Evolutionary conservation across 2,113 vertebrate species (phyloP), one percentile per base, ranked within the genome.

Genomic region (Sebastes fasciatus): DNA sequence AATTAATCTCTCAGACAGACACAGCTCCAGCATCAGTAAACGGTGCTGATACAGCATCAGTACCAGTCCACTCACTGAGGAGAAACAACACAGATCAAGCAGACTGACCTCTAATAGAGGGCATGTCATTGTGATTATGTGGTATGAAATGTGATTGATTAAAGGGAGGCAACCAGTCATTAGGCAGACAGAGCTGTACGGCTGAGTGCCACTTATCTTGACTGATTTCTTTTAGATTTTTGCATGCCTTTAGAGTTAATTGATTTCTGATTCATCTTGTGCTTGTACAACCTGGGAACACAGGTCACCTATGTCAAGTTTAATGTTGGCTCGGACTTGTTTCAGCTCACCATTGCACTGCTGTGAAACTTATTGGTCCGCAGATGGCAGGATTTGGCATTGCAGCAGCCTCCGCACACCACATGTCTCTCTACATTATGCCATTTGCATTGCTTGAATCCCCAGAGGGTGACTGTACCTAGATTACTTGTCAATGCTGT

Each of bases 91-190:
- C 88, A 88, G 79, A 86, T 80, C 66, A 67, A 70, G 68, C 76
- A 34, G 21, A 16, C 71, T 93, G 89, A 93, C 91, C 91, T 92
- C 84, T 81, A 83, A 65, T 46, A 85, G 86, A 92, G 86, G 89
- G 90, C 89, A 86, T 91, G 76, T 92, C 92, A 87, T 90, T 78
- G 83, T 93, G 86, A 95, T 95, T 93, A 95, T 90, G 73, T 88
- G 89, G 80, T 94, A 91, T 94, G 91, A 95, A 95, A 96, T 93
- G 88, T 91, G 93, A 95, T 95, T 96, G 93, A 95, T 94, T 94
- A 95, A 93, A 90, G 76, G 77, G 75, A 90, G 86, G 86, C 54
- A 83, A 72, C 88, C 86, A 82, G 78, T 94, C 78, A 82, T 93
- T 91, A 93, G 79, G 64, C 61, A 71, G 88, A 79, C 61, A 65